Evolutionary conservation across 2,797 vertebrate species (phyloP), one percentile per base, ranked within the genome.

Genomic region (Botia almorhae): DNA sequence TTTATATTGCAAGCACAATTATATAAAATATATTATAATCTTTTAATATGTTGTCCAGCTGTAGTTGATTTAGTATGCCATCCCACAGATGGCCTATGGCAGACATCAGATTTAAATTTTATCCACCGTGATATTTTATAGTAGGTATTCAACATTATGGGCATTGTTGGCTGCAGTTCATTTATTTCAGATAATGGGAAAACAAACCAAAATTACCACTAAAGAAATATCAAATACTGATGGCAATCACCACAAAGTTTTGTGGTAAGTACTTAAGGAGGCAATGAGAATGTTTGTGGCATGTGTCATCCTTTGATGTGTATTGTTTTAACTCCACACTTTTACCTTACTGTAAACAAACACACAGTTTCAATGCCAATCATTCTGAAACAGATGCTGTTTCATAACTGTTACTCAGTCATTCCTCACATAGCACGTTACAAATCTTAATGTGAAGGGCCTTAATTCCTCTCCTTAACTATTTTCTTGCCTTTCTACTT

Each of bases 391-490:
- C 56, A 19, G n/a, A 61, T 39, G 33, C 43, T 33, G 46, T 81
- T 81, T 83, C 83, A 82, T 82, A 76, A 56, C 50, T 3, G 2
- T 61, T 80, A 73, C 13, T 63, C 26, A 84, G 2, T 82, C 85
- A 87, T 90, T 89, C 83, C 87, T 83, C 17, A 83, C 79, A 29
- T 85, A 39, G 16, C 80, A 68, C 6, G 55, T 71, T 80, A 56
- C 88, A 87, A 43, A 10, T 46, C 55, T 17, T 36, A 51, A 80
- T 69, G 67, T 65, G 71, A 55, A 19, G 13, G 64, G 14, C 21
- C 21, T 85, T 79, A 65, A 33, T 43, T 60, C 48, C 58, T 77
- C 33, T 12, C n/a, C 39, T 10, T 43, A 17, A 23, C 74, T 46
- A 73, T 73, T 58, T 56, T 53, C 0, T 53, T n/a, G 3, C 43